phyloP scores from a whole-genome alignment of 2,888 invertebrate genomes.

The Acanthosepion pharaonis region DNA sequence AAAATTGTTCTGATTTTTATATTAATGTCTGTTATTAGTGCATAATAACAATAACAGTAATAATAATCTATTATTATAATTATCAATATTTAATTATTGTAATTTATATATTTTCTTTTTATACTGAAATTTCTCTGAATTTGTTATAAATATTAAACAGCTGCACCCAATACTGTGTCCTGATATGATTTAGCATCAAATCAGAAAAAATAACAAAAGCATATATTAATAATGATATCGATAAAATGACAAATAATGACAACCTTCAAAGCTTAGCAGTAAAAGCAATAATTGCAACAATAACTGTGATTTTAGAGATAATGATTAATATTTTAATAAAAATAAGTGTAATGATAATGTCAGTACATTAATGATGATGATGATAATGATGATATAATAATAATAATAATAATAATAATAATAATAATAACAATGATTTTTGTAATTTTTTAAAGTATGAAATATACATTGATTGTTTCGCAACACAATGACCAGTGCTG shows the following conservation, averaged over 20 bases:
- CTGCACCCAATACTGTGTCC: neutral
- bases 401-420: neutral
- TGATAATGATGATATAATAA: neutral
- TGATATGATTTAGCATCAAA: neutral
- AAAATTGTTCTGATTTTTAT: too few species aligned
- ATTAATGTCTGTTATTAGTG: too few species aligned
- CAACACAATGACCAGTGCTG: constrained; percentile 33
- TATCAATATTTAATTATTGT: neutral
- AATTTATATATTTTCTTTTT: neutral
- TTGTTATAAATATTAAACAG: neutral
- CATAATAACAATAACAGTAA: too few species aligned
- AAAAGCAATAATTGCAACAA: constrained; percentile 2
- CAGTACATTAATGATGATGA: neutral
- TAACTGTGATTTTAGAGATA: neutral
- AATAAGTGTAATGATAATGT: neutral
- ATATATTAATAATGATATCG: neutral
- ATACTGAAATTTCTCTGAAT: neutral
- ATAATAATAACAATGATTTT: neutral
- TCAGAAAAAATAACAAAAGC: neutral
- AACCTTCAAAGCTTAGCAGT: neutral
- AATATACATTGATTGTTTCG: constrained; percentile 16
- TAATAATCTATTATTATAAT: neutral
- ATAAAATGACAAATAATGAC: constrained; percentile 18
- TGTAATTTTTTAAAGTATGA: neutral
- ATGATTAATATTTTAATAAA: constrained; percentile 17